phyloP scores from a whole-genome alignment of 2,797 vertebrate genomes.

The Danio jaintianensis region DNA sequence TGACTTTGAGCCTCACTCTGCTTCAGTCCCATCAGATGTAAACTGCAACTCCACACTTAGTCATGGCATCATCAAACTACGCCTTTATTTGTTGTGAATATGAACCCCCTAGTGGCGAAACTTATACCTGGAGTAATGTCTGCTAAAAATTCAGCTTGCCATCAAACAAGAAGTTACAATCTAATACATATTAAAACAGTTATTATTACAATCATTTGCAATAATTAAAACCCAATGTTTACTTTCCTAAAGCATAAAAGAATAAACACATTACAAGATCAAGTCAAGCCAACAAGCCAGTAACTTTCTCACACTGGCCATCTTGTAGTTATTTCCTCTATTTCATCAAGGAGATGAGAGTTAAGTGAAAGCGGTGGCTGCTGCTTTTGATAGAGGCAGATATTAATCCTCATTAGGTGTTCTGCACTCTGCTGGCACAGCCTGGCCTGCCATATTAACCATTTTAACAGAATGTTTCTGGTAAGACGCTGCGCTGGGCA shows the following conservation, averaged over 20 bases:
- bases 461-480: slow-evolving; percentile 52
- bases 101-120: no score
- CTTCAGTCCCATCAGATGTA: no score
- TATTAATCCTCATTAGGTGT: slow-evolving; percentile 73
- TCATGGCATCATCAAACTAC: no score
- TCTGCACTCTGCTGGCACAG: slow-evolving; percentile 55
- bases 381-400: slow-evolving; percentile 60
- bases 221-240: background rate
- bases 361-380: slow-evolving; percentile 61
- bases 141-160: background rate
- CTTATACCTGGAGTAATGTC: background rate
- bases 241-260: background rate
- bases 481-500: slow-evolving; percentile 23
- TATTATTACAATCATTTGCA: background rate
- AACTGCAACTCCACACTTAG: no score
- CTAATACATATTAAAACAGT: background rate
- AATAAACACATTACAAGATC: background rate
- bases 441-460: slow-evolving; percentile 60
- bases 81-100: no score
- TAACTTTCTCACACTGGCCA: slow-evolving; percentile 13
- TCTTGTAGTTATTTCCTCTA: slow-evolving; percentile 65
- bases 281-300: background rate
- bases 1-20: no score
- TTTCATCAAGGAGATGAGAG: slow-evolving; percentile 64
- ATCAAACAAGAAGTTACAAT: background rate